Base-by-base conservation (phyloP, 1,140 invertebrate genomes). In the Penaeus indicus region DNA sequence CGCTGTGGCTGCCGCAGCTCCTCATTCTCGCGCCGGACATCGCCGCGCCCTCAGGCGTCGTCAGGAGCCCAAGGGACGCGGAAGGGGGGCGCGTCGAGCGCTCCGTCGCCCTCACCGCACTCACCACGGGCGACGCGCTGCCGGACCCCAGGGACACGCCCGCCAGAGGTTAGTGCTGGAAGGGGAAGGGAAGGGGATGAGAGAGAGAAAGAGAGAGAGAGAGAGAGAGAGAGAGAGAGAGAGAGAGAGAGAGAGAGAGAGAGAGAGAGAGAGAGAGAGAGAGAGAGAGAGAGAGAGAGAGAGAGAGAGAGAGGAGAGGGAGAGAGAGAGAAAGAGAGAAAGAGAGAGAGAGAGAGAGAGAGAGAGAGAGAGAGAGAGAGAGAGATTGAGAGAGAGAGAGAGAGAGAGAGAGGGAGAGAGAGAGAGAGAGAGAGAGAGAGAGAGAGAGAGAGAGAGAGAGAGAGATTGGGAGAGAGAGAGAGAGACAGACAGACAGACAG, bases 1-100 rank as follows among this genome's bases (percentile, higher is more conserved):
- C 38, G 21, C 84, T 88, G 69, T 88, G 87, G 87, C 87, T 81
- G 11, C 87, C 87, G 47, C 80, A 72, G 16, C 87, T 88, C 25
- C 27, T 88, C n/a, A 82, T 88, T 18, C 21, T 88, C 18, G 75
- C 54, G 10, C 81, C 60, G 72, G 87, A 75, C 27, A 88, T 72
- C 60, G 72, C 61, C 22, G 81, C 87, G 18, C 69, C 69, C 38
- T 81, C 64, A 22, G 81, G 78, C 32, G 38, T 88, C 16, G 72
- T 75, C 27, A 32, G 62, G 47, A 25, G 21, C n/a, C 78, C 77
- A 25, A 63, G 72, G 4, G 64, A 88, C 13, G 87, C 27, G 3
- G 27, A 75, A 11, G 32, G n/a, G 3, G 69, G 21, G 19, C 7
- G 18, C 18, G 81, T 47, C 5, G 42, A 88, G 79, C 54, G 25